Evolutionary conservation across 2,888 invertebrate genomes (phyloP), one percentile per base, ranked within the genome.

Genomic region (Charanyca ferruginea): DNA sequence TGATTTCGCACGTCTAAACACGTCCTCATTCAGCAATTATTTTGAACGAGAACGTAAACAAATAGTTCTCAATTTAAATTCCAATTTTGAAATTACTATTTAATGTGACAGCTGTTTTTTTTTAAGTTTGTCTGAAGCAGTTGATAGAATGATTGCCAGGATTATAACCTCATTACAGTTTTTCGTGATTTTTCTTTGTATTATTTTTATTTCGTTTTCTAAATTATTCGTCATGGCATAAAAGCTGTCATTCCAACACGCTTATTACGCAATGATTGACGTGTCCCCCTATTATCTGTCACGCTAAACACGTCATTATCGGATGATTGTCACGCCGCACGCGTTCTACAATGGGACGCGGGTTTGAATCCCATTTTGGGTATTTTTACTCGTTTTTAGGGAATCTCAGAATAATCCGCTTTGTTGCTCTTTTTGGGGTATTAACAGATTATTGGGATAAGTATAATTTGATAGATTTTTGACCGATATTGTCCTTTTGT

Each of bases 351-450:
- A 88, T 81, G 57, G 79, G 62, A 51, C 83, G 63, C 77, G 68
- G 49, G 76, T 54, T 69, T 11, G 48, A 65, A 65, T 69, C 77
- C 78, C 69, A 52, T 83, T 89, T 86, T 85, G 84, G 85, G 84
- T 77, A 83, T 82, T 85, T 83, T 87, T 85, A 73, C 79, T 77
- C 80, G 77, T 70, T 87, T 89, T 89, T 84, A 82, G 83, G 87
- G 86, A 89, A 89, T 84, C 79, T 73, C 52, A 38, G 57, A 66
- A 79, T 84, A 86, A 87, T 84, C 58, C 62, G 32, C 62, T 69
- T 75, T 66, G 68, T 77, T 81, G 79, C 72, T 76, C 80, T 82
- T 84, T 84, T 85, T 84, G 77, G 55, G 62, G 66, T 66, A 65
- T 79, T 78, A 81, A 61, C 65, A 79, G 72, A 77, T 84, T 83